Conservation (phyloP, 2,113 vertebrate genomes). For the Corythornis vintsioides region DNA sequence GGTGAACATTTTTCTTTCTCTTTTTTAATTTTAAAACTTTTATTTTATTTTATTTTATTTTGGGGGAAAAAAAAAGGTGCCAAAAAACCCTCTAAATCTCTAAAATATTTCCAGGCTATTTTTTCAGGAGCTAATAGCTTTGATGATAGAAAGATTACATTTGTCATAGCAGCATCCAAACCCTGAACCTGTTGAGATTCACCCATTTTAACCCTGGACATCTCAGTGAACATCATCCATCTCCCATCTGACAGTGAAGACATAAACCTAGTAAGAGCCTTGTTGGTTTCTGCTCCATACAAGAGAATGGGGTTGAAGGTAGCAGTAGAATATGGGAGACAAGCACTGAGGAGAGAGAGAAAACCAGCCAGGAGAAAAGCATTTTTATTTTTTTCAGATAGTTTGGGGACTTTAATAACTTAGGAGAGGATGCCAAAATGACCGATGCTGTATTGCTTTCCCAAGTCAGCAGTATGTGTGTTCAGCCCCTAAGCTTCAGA, state of each 20-base stretch:
- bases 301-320: constrained; percentile 20
- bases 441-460: not conserved
- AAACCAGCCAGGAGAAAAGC: not conserved
- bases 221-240: constrained; percentile 45
- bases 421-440: not conserved
- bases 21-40: not conserved
- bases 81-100: not conserved
- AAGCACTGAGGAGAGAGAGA: not conserved
- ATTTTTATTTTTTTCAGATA: not conserved
- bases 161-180: constrained; percentile 6
- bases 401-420: not conserved
- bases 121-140: not conserved
- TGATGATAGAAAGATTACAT: not conserved
- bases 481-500: not conserved
- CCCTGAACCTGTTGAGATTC: constrained; percentile 53
- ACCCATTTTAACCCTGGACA: constrained; percentile 49
- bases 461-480: not conserved
- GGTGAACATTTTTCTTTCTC: not conserved
- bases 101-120: not conserved
- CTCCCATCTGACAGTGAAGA: not conserved
- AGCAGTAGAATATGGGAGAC: not conserved
- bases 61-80: not conserved
- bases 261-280: constrained; percentile 22
- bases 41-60: not conserved
- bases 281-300: constrained; percentile 75